phyloP scores from a whole-genome alignment of 2,113 vertebrate species.

The Periophthalmodon schlosseri region DNA sequence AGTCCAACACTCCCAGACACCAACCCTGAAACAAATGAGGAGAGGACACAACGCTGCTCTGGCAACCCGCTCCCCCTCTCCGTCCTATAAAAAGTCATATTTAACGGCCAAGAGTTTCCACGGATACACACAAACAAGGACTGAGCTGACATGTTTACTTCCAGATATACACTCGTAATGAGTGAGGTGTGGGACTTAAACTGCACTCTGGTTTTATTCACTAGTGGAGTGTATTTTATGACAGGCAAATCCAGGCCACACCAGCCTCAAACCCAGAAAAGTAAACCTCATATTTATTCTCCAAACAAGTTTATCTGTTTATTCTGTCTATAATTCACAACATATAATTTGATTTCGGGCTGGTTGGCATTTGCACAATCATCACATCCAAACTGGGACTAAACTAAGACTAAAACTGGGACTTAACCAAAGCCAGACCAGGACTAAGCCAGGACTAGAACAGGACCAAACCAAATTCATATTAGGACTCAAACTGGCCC shows the following conservation, averaged over 20 bases:
- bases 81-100: slow-evolving; percentile 56
- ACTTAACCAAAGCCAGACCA: no score
- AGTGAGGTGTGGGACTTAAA: slow-evolving; percentile 61
- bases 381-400: no score
- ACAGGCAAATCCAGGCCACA: slow-evolving; percentile 65
- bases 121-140: slow-evolving; percentile 34
- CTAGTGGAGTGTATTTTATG: slow-evolving; percentile 61
- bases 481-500: no score
- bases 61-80: slow-evolving; percentile 62
- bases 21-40: slow-evolving; percentile 64
- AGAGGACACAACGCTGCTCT: slow-evolving; percentile 59
- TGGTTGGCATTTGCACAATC: no score
- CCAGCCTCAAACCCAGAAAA: slow-evolving; percentile 54
- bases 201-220: slow-evolving; percentile 59
- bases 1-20: slow-evolving; percentile 65
- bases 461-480: no score
- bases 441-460: no score
- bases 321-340: no score
- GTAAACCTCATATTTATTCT: slow-evolving; percentile 49
- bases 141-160: slow-evolving; percentile 29
- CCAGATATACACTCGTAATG: slow-evolving; percentile 17
- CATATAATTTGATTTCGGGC: no score
- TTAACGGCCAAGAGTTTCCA: slow-evolving; percentile 52
- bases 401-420: no score
- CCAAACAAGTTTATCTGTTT: no score